Conservation (phyloP, 2,888 invertebrate genomes). For the Drosophila pseudotalamancana region DNA sequence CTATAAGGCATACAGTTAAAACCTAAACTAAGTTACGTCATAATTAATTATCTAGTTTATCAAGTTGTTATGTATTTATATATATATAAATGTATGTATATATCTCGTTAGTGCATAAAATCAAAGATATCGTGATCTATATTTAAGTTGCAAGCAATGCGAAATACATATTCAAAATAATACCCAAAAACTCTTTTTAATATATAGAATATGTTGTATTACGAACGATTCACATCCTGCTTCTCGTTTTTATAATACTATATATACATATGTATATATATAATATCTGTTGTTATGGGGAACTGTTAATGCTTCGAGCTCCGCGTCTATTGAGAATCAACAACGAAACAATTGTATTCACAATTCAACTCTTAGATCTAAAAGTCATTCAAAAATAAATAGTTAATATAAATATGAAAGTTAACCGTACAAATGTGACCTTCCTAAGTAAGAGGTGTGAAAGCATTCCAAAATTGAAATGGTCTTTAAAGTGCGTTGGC, state of each 20-base stretch:
- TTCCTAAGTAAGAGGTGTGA: too few species aligned
- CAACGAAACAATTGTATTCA: too few species aligned
- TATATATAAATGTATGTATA: constrained; percentile 73
- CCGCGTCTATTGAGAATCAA: too few species aligned
- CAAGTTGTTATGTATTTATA: constrained; percentile 72
- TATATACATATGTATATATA: too few species aligned
- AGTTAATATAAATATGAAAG: too few species aligned
- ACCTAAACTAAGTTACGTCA: constrained; percentile 50
- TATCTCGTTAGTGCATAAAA: constrained; percentile 68
- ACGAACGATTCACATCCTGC: too few species aligned
- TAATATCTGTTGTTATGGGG: too few species aligned
- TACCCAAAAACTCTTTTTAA: background rate
- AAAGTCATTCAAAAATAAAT: background rate
- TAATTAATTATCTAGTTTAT: constrained; percentile 57
- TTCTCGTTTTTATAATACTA: too few species aligned
- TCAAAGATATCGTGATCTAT: constrained; percentile 78
- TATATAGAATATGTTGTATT: too few species aligned
- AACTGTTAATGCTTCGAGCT: too few species aligned
- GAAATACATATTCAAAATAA: constrained; percentile 29
- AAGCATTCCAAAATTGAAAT: too few species aligned
- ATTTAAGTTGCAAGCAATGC: constrained; percentile 57
- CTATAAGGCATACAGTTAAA: constrained; percentile 46
- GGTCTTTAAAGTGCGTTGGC: background rate
- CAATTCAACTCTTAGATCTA: background rate
- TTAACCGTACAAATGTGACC: too few species aligned